These are phyloP conservation scores for Campoplex capitator DNA, from an alignment of 2,888 invertebrate species.

Conservation along the genomic window DNA sequence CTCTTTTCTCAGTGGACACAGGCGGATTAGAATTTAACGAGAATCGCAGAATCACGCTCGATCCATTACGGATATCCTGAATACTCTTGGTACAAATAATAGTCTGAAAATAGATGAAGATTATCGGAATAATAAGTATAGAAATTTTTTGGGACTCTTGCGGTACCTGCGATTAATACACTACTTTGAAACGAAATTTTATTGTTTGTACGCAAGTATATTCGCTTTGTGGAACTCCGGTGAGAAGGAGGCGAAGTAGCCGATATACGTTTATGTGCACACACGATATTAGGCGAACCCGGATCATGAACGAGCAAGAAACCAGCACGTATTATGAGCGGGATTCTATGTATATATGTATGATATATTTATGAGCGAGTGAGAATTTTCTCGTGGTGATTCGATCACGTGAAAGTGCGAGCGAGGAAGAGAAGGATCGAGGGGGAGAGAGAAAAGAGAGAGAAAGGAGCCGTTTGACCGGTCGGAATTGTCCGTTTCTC, in stretches of 20 bases:
- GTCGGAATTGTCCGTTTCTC: slow-evolving; percentile 74
- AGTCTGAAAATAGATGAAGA: not conserved
- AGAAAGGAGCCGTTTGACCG: slow-evolving; percentile 73
- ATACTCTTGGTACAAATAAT: not conserved
- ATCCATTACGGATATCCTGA: not conserved
- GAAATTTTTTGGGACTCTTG: not conserved
- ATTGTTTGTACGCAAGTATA: not conserved
- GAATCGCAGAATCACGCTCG: not conserved
- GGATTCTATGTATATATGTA: not conserved
- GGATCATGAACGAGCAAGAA: slow-evolving; percentile 17
- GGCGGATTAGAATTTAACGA: not conserved
- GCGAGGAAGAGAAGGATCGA: slow-evolving; percentile 63
- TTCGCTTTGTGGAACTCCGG: not conserved
- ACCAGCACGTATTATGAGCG: not conserved
- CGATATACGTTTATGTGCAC: not conserved
- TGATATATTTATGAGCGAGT: slow-evolving; percentile 49
- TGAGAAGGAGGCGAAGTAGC: not conserved
- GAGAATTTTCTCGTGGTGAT: slow-evolving; percentile 39
- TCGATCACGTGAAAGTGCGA: slow-evolving; percentile 56
- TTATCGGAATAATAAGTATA: not conserved
- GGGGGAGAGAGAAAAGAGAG: slow-evolving; percentile 58
- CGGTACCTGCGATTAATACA: not conserved
- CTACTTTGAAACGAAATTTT: not conserved
- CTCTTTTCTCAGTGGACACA: too few species aligned
- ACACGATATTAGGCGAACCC: slow-evolving; percentile 20